Evolutionary conservation across 2,113 vertebrate species (phyloP), one percentile per base, ranked within the genome.

Genomic region (Rhodinocichla rosea): DNA sequence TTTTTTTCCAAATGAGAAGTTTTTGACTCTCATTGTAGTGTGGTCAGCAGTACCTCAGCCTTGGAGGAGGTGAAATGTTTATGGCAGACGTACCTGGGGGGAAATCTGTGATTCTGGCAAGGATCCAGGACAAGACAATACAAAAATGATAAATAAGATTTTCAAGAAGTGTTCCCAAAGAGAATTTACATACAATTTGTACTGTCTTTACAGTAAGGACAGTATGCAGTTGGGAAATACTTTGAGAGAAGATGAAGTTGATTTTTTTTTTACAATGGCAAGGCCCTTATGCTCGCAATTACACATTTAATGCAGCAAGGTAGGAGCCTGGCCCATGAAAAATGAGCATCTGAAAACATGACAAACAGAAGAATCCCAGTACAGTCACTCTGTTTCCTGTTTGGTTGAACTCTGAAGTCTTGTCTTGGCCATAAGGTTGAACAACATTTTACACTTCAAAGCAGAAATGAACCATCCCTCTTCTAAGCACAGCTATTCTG

Each of bases 371-470:
- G 35, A 83, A 83, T 67, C 24, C 64, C 35, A 35, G 37, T 22
- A 18, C 15, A 55, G 23, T 24, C 55, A 24, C 62, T 56, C 40
- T 64, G 39, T 33, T 53, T 67, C 26, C 16, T 28, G 2, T 37
- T 39, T 27, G 45, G 28, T 23, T 65, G 44, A 42, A 40, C 57
- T 47, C 24, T 19, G n/a, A 23, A 79, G 21, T 14, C 18, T 44
- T 1, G 0, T 65, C 59, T 53, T 55, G 47, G 45, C 33, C 59
- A 0, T 7, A 1, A 27, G 8, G 52, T 1, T 73, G 53, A 80
- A 57, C 63, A 40, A 13, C 0, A 0, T 16, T 64, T 68, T 60
- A 21, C 13, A 10, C 15, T 52, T 52, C 27, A 55, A 59, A 69
- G 37, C 35, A 74, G 60, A n/a, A 57, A 49, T 71, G 44, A 42